Percentiles rank a stretch among this genome's conserved stretches.
Evolutionary conservation across 2,113 vertebrate species (phyloP).

Genomic region (Dicentrarchus labrax): DNA sequence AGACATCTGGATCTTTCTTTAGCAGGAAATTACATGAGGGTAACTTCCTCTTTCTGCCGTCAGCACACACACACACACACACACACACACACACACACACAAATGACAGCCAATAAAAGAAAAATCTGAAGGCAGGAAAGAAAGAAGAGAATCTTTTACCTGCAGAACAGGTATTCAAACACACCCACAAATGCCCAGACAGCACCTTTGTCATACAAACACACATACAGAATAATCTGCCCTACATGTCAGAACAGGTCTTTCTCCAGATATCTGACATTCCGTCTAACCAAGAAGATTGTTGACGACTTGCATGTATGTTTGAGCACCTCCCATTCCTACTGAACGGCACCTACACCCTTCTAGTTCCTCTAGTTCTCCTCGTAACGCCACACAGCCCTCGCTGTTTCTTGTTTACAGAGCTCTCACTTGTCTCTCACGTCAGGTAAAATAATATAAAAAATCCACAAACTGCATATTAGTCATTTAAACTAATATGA

Average conservation of each 20-base stretch:
- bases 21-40: slow-evolving; percentile 30
- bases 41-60: slow-evolving; percentile 47
- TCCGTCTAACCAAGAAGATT: slow-evolving; percentile 34
- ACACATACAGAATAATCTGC: background rate
- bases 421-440: background rate
- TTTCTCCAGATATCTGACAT: slow-evolving; percentile 51
- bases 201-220: slow-evolving; percentile 21
- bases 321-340: background rate
- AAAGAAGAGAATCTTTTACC: slow-evolving; percentile 11
- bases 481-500: background rate
- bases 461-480: background rate
- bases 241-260: slow-evolving; percentile 54
- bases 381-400: background rate
- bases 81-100: slow-evolving; percentile 14
- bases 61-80: background rate
- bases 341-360: background rate
- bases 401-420: background rate
- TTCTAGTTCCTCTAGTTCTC: background rate
- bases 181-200: slow-evolving; percentile 29
- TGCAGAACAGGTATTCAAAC: slow-evolving; percentile 57
- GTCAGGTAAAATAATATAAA: background rate
- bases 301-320: background rate
- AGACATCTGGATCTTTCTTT: slow-evolving; percentile 24
- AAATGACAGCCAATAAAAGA: slow-evolving; percentile 11
- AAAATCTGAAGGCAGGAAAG: background rate